Base-by-base conservation (phyloP, 2,797 vertebrate species). In the Luscinia luscinia region DNA sequence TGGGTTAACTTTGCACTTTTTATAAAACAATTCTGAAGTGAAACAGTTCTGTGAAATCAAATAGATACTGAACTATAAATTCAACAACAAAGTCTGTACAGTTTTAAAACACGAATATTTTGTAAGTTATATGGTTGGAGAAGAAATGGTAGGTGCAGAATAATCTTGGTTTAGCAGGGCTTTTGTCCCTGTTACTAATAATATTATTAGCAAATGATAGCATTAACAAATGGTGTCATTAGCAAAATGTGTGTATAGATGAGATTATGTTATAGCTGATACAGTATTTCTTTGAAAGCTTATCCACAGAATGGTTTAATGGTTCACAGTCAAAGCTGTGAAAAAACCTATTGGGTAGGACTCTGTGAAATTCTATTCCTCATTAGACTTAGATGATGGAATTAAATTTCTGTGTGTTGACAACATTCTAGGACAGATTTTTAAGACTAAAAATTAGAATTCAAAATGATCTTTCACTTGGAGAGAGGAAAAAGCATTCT, bases 1-100 rank as follows among this genome's bases (percentile, higher is more conserved):
- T 78, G 12, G 15, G 34, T 84, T 87, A 80, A 83, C 52, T 93
- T 96, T 66, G 55, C 49, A 48, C 11, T 92, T 92, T 79, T 54
- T 59, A 36, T 83, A 64, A 93, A 96, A 94, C 55, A 74, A 34
- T 84, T 91, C 43, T 80, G 28, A 93, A 63, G 11, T 75, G 26
- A 86, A 59, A 75, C 9, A 34, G 6, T 41, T 87, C 27, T 72
- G 74, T 82, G 86, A 83, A 88, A 83, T 80, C 26, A 55, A 81
- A 34, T 46, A 87, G 62, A 69, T 80, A 49, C 17, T 32, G 68
- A 77, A n/a, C 22, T 86, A 57, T 64, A 78, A 78, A 86, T 84
- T 75, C 12, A 72, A 46, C 26, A 78, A 36, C 21, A 46, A 80
- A 52, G 5, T 26, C 51, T 63, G 14, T 52, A 32, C 8, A 23